Evolutionary conservation across 2,888 invertebrate species (phyloP).

Genomic region (Euproctis similis): DNA sequence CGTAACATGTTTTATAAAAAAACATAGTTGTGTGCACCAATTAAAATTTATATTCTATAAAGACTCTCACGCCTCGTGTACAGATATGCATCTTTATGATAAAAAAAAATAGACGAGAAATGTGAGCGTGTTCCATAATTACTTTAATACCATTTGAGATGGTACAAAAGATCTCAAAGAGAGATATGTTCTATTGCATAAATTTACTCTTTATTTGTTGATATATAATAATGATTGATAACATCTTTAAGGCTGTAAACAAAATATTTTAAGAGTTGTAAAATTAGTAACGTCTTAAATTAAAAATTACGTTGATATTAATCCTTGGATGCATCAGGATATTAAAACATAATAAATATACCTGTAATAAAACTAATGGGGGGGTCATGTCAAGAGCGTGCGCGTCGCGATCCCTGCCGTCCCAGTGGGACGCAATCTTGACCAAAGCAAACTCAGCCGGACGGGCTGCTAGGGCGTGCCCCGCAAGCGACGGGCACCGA

Average conservation of each 20-base stretch:
- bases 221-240: constrained; percentile 44
- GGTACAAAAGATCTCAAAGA: constrained; percentile 31
- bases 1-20: constrained; percentile 62
- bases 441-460: too few species aligned
- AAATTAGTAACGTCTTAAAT: constrained; percentile 13
- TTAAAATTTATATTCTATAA: constrained; percentile 59
- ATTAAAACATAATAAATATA: too few species aligned
- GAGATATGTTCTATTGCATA: constrained; percentile 32
- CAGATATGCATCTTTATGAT: constrained; percentile 56
- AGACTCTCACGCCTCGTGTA: constrained; percentile 49
- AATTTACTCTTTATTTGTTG: constrained; percentile 39
- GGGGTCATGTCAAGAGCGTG: too few species aligned
- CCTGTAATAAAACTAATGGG: too few species aligned
- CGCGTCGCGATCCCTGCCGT: too few species aligned
- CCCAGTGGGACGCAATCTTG: too few species aligned
- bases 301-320: constrained; percentile 9
- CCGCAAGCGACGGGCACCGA: too few species aligned
- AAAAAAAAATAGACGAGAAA: constrained; percentile 27
- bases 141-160: constrained; percentile 48
- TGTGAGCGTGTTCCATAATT: constrained; percentile 52
- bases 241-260: constrained; percentile 13
- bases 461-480: too few species aligned
- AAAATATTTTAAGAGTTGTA: constrained; percentile 22
- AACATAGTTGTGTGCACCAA: constrained; percentile 55
- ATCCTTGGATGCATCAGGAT: too few species aligned